Evolutionary conservation across 2,113 vertebrate species (phyloP).

Genomic region (Phyllopteryx taeniolatus): DNA sequence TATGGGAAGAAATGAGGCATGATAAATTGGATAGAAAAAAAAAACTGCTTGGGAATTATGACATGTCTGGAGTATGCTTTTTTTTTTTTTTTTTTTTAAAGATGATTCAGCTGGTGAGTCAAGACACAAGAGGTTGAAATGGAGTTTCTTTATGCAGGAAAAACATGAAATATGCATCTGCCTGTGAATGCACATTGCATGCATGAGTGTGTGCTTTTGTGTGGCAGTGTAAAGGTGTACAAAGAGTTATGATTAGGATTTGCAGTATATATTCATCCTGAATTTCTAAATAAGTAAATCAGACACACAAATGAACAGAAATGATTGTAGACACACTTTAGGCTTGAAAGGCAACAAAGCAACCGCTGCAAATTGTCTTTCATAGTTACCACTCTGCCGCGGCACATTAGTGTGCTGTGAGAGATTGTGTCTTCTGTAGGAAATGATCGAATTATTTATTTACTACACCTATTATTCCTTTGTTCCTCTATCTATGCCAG

Average conservation of each 20-base stretch:
- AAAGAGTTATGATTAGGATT: slow-evolving; percentile 17
- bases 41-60: slow-evolving; percentile 7
- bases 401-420: no score
- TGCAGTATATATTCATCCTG: slow-evolving; percentile 6
- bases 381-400: no score
- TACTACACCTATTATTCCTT: no score
- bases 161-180: slow-evolving; percentile 12
- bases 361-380: no score
- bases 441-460: no score
- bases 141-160: slow-evolving; percentile 13
- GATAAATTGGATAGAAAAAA: slow-evolving; percentile 6
- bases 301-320: slow-evolving; percentile 5
- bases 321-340: neutral
- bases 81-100: slow-evolving; percentile 4
- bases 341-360: slow-evolving; percentile 4
- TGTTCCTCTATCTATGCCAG: no score
- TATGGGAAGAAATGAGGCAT: slow-evolving; percentile 3
- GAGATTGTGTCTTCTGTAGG: no score
- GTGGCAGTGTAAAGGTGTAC: neutral
- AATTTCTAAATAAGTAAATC: slow-evolving; percentile 1
- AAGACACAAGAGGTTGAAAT: slow-evolving; percentile 22
- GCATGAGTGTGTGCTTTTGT: neutral
- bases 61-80: slow-evolving; percentile 2
- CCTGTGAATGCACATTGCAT: slow-evolving; percentile 2
- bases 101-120: slow-evolving; percentile 17